Evolutionary conservation across 1,140 invertebrate species (phyloP), one percentile per base, ranked within the genome.

Genomic region (Macrobrachium nipponense): DNA sequence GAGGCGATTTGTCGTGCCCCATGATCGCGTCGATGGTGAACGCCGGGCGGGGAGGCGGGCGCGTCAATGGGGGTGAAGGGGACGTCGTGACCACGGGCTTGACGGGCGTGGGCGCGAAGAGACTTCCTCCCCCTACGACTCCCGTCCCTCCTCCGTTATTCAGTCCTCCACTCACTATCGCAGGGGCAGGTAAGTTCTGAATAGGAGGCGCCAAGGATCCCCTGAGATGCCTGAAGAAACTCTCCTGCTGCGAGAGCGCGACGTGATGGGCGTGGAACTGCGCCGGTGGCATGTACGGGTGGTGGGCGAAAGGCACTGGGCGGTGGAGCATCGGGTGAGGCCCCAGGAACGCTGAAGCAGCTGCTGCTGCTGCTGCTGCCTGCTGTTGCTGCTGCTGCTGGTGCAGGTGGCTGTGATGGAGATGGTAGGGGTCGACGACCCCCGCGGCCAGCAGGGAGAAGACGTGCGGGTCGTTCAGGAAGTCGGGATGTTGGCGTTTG

Each of bases 401-500:
- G 62, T 82, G 61, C 62, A 75, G 18, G 68, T 75, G 76, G 8
- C 12, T 51, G 14, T 64, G 43, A 23, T 81, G 66, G 17, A 58
- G 77, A 43, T 68, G 75, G 76, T 86, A 82, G 72, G 76, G 86
- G 36, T 81, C 76, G n/a, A 87, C 68, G 61, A 82, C 60, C 8
- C 73, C 86, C 27, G 80, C 64, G 14, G 86, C 79, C 64, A 89
- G 78, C 18, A 87, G 86, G 20, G 88, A 88, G 60, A 87, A 85
- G 18, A 87, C 84, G 80, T 87, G 86, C 3, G 89, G 89, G 66
- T 90, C 89, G 58, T 80, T 82, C 23, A 90, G 59, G 87, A 87
- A 73, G 88, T 90, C 86, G 23, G 94, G 93, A 36, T 94, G 94
- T 12, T 96, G 95, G 72, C 97, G 92, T 91, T 99, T 99, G 92